phyloP scores from a whole-genome alignment of 2,888 invertebrate genomes.

The Caenorhabditis uteleia region DNA sequence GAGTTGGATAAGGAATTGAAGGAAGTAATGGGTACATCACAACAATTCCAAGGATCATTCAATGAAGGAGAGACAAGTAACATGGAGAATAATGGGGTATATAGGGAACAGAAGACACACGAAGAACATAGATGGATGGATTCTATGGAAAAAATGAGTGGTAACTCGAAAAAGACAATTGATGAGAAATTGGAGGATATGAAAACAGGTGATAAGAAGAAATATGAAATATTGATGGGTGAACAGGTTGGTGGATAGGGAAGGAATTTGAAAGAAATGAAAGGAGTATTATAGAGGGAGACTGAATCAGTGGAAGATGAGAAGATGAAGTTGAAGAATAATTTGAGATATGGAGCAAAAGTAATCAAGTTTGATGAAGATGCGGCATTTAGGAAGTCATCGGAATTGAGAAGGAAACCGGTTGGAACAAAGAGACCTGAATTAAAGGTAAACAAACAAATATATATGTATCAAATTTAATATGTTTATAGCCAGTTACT shows the following conservation, averaged over 20 bases:
- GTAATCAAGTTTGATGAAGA: slow-evolving; percentile 39
- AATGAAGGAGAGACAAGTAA: slow-evolving; percentile 23
- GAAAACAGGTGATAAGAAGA: slow-evolving; percentile 18
- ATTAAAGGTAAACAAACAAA: slow-evolving; percentile 6
- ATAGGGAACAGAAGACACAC: slow-evolving; percentile 16
- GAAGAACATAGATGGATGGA: slow-evolving; percentile 25
- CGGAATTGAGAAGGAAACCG: slow-evolving; percentile 40
- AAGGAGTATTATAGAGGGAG: too few species aligned
- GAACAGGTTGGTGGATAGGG: too few species aligned
- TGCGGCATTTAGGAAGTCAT: slow-evolving; percentile 27
- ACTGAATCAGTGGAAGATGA: slow-evolving; percentile 22
- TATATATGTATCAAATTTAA: background rate
- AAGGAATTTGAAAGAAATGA: slow-evolving; percentile 23
- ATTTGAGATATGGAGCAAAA: slow-evolving; percentile 32
- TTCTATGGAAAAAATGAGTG: slow-evolving; percentile 34
- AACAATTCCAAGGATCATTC: slow-evolving; percentile 32
- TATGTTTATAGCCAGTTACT: slow-evolving; percentile 19
- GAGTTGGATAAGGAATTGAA: slow-evolving; percentile 31
- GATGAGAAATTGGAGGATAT: slow-evolving; percentile 26
- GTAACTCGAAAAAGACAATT: slow-evolving; percentile 20
- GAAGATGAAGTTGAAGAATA: slow-evolving; percentile 17
- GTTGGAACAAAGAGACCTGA: slow-evolving; percentile 7
- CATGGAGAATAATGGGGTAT: slow-evolving; percentile 36
- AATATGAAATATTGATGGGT: too few species aligned
- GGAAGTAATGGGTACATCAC: slow-evolving; percentile 23